These are phyloP conservation scores for Xenopus petersii DNA, from an alignment of 2,797 vertebrate genomes.

Conservation along the genomic window DNA sequence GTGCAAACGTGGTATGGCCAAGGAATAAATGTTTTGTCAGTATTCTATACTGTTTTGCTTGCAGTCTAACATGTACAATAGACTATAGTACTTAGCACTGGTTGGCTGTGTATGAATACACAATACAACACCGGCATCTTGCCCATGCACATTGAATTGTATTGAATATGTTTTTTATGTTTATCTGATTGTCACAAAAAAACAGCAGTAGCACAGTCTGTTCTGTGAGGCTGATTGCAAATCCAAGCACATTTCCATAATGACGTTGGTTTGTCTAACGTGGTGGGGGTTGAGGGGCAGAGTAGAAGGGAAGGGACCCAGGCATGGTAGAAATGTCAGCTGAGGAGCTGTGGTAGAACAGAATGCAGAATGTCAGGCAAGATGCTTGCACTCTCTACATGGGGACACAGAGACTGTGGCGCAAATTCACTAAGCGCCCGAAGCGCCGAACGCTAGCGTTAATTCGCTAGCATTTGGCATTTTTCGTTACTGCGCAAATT, in stretches of 20 bases:
- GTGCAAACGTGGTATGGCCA: too few relatives aligned
- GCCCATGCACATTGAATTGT: background rate
- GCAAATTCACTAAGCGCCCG: too few relatives aligned
- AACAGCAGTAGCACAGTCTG: slow-evolving; percentile 1
- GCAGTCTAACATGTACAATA: slow-evolving; percentile 6
- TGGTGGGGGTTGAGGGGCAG: slow-evolving; percentile 7
- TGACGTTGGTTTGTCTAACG: slow-evolving; percentile 24
- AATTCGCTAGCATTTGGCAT: too few relatives aligned
- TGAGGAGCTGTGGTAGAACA: background rate
- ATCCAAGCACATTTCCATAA: slow-evolving; percentile 21
- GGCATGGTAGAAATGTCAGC: slow-evolving; percentile 15
- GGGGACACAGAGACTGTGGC: background rate
- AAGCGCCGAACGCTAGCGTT: too few relatives aligned
- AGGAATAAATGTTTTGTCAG: too few relatives aligned
- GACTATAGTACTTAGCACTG: background rate
- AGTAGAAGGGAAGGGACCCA: background rate
- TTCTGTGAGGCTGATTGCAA: slow-evolving; percentile 19
- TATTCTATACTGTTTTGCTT: slow-evolving; percentile 11
- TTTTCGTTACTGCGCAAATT: too few relatives aligned
- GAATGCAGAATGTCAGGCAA: slow-evolving; percentile 7
- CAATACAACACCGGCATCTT: background rate
- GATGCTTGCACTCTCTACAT: background rate
- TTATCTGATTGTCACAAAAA: background rate
- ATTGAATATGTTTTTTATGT: background rate
- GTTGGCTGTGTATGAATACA: background rate